Conservation (phyloP, 2,797 vertebrate species). For the Ispidina picta region DNA sequence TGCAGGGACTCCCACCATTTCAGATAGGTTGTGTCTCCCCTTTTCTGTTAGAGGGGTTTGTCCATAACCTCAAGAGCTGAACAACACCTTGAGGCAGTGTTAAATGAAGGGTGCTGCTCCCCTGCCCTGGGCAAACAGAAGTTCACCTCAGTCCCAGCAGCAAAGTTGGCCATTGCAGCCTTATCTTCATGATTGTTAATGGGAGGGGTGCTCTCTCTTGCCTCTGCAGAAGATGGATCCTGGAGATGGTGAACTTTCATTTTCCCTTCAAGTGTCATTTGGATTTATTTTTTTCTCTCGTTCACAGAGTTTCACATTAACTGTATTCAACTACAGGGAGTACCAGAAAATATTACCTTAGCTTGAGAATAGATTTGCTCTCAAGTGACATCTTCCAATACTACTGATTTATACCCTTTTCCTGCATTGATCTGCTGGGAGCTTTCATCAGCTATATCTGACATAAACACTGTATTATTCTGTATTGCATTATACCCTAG, state of each 20-base stretch:
- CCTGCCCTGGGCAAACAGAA: background rate
- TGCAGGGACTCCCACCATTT: background rate
- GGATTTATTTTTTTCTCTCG: conserved; percentile 12
- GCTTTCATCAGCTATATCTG: conserved; percentile 64
- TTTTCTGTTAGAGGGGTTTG: background rate
- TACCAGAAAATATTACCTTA: conserved; percentile 60
- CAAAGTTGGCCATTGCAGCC: background rate
- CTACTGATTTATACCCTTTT: conserved; percentile 62
- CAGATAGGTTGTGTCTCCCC: background rate
- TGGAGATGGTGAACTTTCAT: background rate
- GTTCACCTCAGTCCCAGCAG: background rate
- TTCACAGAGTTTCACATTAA: background rate
- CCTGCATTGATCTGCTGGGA: conserved; percentile 68
- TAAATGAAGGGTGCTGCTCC: background rate
- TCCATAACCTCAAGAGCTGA: background rate
- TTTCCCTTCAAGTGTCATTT: conserved; percentile 9
- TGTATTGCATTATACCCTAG: conserved; percentile 69
- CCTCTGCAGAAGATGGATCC: background rate
- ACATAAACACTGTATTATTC: conserved; percentile 70
- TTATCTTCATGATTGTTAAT: fast-evolving
- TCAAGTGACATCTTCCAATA: conserved; percentile 61
- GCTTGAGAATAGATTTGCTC: conserved; percentile 53
- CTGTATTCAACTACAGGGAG: conserved; percentile 37
- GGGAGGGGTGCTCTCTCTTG: background rate
- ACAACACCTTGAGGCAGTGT: background rate